phyloP scores from a whole-genome alignment of 1,140 invertebrate species.

The Drosophila sechellia region DNA sequence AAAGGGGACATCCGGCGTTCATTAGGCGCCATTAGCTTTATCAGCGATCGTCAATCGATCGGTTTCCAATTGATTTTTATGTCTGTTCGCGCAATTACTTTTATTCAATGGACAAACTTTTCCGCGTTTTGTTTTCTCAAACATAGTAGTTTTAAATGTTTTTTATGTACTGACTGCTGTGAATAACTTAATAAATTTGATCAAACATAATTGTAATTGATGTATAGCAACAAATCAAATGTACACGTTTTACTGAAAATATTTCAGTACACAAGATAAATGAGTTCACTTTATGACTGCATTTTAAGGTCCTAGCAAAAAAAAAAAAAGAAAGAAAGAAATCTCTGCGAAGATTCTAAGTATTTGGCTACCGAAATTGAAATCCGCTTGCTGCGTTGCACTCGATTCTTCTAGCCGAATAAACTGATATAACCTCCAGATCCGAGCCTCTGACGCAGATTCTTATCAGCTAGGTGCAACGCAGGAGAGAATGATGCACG shows the following conservation, averaged over 20 bases:
- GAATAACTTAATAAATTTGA: neutral
- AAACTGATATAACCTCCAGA: conserved; percentile 15
- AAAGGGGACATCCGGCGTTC: neutral
- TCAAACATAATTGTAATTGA: too few relatives aligned
- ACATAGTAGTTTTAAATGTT: neutral
- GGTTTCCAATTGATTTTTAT: conserved; percentile 26
- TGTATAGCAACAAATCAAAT: too few relatives aligned
- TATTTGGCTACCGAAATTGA: too few relatives aligned
- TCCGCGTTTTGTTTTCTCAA: conserved; percentile 7
- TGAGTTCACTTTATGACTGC: too few relatives aligned
- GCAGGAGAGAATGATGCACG: conserved; percentile 10
- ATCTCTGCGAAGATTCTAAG: too few relatives aligned
- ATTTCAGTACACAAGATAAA: too few relatives aligned
- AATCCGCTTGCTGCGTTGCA: neutral
- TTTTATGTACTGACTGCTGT: neutral
- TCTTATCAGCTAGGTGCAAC: conserved; percentile 9
- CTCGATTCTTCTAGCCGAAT: conserved; percentile 2
- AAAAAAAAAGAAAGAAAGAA: too few relatives aligned
- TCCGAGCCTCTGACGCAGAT: conserved; percentile 12
- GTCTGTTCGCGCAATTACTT: conserved; percentile 8
- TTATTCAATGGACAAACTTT: conserved; percentile 3
- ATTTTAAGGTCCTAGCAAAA: too few relatives aligned
- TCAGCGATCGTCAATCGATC: conserved; percentile 31
- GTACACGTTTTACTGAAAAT: too few relatives aligned
- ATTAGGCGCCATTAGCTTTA: conserved; percentile 27